These are phyloP conservation scores for Chymomyza amoena DNA, from an alignment of 2,888 invertebrate genomes.

Conservation along the genomic window DNA sequence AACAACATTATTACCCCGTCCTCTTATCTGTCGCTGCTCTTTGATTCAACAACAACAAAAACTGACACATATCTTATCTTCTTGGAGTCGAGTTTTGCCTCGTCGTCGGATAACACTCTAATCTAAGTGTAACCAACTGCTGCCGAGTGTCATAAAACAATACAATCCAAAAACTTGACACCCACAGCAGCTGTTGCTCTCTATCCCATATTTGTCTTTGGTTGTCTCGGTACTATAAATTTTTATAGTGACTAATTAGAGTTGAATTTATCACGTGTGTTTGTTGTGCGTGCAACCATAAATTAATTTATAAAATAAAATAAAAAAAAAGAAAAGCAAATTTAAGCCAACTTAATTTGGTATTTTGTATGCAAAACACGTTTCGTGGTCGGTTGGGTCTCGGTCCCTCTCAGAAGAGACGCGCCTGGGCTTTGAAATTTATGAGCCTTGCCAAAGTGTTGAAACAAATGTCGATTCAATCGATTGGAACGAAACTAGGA, in stretches of 20 bases:
- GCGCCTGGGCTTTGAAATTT: background rate
- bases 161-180: background rate
- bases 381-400: background rate
- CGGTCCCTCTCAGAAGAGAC: background rate
- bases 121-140: background rate
- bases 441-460: constrained; percentile 21
- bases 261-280: constrained; percentile 7
- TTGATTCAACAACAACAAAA: background rate
- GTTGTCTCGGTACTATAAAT: background rate
- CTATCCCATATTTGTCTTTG: background rate
- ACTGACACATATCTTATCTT: background rate
- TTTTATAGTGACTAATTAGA: constrained; percentile 25
- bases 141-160: background rate
- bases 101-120: background rate
- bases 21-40: background rate
- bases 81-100: background rate
- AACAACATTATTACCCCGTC: too few relatives aligned
- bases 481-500: constrained; percentile 18
- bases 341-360: background rate
- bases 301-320: background rate
- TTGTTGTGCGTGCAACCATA: background rate
- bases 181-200: background rate
- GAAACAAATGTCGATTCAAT: constrained; percentile 48
- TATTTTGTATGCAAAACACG: background rate
- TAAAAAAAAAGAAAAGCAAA: background rate